Evolutionary conservation across 1,140 invertebrate species (phyloP).

Genomic region (Argopecten irradians): DNA sequence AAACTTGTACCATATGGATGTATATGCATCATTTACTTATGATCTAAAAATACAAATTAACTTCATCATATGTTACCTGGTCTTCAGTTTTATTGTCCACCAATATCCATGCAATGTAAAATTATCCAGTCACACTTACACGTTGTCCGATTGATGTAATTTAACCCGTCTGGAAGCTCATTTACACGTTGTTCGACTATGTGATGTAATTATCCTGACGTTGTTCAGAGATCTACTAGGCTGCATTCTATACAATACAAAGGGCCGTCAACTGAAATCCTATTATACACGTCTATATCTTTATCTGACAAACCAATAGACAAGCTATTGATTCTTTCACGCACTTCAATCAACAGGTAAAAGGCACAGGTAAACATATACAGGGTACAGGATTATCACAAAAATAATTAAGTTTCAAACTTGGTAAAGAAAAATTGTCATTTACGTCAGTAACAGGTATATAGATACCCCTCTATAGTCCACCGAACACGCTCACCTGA

Average conservation of each 20-base stretch:
- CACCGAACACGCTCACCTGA: background rate
- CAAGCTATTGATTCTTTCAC: background rate
- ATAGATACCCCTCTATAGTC: background rate
- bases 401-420: background rate
- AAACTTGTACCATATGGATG: too few relatives aligned
- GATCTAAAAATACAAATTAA: too few relatives aligned
- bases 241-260: background rate
- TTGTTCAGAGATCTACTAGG: background rate
- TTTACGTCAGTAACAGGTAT: background rate
- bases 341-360: background rate
- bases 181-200: background rate
- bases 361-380: background rate
- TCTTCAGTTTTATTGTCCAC: background rate
- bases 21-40: too few relatives aligned
- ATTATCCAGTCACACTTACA: background rate
- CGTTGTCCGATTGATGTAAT: too few relatives aligned
- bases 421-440: conserved; percentile 11
- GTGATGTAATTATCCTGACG: too few relatives aligned
- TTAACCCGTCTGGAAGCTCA: background rate
- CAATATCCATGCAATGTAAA: background rate
- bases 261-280: background rate
- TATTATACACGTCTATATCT: background rate
- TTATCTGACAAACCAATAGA: background rate
- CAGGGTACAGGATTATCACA: background rate
- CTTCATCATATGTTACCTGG: background rate